Base-by-base conservation (phyloP, 30 jellyfish, hydroid and myxozoan genomes). In the Catostylus mosaicus region DNA sequence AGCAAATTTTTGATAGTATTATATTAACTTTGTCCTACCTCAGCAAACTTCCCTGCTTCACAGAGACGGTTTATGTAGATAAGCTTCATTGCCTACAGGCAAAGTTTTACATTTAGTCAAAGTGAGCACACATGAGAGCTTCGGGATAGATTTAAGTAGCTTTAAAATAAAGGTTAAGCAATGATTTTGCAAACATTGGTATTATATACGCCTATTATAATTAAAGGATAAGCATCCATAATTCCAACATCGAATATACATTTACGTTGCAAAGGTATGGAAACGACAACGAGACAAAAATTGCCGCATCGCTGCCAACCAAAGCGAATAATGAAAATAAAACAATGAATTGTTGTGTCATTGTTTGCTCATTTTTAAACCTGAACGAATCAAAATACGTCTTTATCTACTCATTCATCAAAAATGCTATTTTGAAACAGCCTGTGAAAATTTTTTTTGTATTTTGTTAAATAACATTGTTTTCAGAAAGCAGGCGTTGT, bases 11-110 rank as follows among this genome's bases (percentile, higher is more conserved):
- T 50, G 27, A 3, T 59, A 59, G n/a, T n/a, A n/a, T n/a, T n/a
- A n/a, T n/a, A n/a, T n/a, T n/a, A n/a, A n/a, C n/a, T n/a, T n/a
- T n/a, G n/a, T n/a, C 89, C 1, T 26, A 86, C 96, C 89, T 86
- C 89, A 12, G 89, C 67, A 24, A 75, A 75, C 86, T 74, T 64
- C 26, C 96, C 96, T 60, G 86, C 89, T 67, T 86, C 96, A 33
- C 71, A 47, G 18, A 86, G 80, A 40, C 96, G 60, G 50, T 75
- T 86, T 24, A 67, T 52, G 62, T 86, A 86, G 34, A 86, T 51
- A 9, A 72, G 83, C 59, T 86, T 86, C 67, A 75, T 59, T 5
- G 73, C 22, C 96, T 86, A 60, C 63, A 50, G 20, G n/a, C n/a
- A 50, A 40, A 40, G 14, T 40, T 40, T 40, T 14, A 40, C 54